Conservation (phyloP, 2,113 vertebrate genomes). For the Herpetotheres cachinnans region DNA sequence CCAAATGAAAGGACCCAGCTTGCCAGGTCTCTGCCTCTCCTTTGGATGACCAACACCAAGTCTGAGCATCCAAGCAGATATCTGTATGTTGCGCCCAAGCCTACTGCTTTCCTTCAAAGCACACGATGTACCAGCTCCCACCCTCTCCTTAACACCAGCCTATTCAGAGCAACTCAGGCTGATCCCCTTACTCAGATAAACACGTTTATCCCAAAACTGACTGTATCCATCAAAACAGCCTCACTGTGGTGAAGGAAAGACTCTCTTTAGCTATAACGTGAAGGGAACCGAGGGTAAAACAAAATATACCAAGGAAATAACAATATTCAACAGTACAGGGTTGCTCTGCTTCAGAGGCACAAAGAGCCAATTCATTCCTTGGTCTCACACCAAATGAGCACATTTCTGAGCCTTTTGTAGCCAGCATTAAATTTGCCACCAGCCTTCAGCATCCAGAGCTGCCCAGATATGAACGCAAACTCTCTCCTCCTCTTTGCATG, state of each 20-base stretch:
- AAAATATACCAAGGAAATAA: background rate
- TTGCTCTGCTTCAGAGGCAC: background rate
- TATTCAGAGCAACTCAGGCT: background rate
- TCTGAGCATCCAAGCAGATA: background rate
- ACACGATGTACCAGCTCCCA: rapidly evolving
- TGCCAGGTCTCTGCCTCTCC: background rate
- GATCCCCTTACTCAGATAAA: background rate
- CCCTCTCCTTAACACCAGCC: background rate
- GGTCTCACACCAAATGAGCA: background rate
- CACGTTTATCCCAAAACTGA: rapidly evolving
- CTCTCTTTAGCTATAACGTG: background rate
- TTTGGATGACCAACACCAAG: background rate
- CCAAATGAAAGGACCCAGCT: background rate
- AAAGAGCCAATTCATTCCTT: background rate
- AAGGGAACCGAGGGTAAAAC: background rate
- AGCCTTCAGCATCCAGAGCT: background rate
- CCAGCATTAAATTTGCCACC: background rate
- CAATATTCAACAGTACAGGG: background rate
- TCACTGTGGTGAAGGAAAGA: background rate
- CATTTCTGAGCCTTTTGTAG: background rate
- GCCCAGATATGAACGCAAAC: background rate
- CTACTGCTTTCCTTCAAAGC: background rate
- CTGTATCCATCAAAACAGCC: background rate
- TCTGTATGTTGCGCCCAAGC: background rate
- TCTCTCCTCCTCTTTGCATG: background rate